Conservation (phyloP, 2,888 invertebrate genomes). For the Megamerina dolium region DNA sequence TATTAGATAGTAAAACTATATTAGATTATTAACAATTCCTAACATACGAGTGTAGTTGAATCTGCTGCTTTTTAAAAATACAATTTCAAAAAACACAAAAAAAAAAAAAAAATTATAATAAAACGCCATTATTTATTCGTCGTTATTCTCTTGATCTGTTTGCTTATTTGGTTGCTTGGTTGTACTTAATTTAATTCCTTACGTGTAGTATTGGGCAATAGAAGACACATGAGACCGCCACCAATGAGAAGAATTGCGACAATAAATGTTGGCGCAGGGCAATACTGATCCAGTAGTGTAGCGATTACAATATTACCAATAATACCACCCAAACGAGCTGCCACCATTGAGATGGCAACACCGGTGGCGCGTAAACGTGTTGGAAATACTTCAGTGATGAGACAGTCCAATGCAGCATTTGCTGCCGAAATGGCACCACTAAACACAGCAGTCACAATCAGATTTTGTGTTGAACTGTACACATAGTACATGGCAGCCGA, state of each 20-base stretch:
- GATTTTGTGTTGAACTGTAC: conserved; percentile 73
- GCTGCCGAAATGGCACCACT: conserved; percentile 85
- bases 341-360: conserved; percentile 84
- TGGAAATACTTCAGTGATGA: conserved; percentile 89
- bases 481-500: conserved; percentile 82
- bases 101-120: too few relatives aligned
- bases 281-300: conserved; percentile 76
- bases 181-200: conserved; percentile 55
- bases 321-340: conserved; percentile 80
- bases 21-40: too few relatives aligned
- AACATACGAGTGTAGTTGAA: too few relatives aligned
- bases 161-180: too few relatives aligned
- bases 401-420: conserved; percentile 84
- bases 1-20: too few relatives aligned
- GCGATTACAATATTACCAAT: conserved; percentile 73
- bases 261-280: conserved; percentile 87
- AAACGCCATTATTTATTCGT: too few relatives aligned
- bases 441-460: conserved; percentile 77
- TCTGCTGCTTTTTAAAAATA: too few relatives aligned
- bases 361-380: conserved; percentile 87
- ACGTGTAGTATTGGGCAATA: conserved; percentile 84
- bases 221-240: conserved; percentile 81
- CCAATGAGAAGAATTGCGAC: conserved; percentile 78
- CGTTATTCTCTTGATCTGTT: too few relatives aligned
- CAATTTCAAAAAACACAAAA: too few relatives aligned